These are phyloP conservation scores for Pseudococcus viburni DNA, from an alignment of 2,888 invertebrate species.

Conservation along the genomic window DNA sequence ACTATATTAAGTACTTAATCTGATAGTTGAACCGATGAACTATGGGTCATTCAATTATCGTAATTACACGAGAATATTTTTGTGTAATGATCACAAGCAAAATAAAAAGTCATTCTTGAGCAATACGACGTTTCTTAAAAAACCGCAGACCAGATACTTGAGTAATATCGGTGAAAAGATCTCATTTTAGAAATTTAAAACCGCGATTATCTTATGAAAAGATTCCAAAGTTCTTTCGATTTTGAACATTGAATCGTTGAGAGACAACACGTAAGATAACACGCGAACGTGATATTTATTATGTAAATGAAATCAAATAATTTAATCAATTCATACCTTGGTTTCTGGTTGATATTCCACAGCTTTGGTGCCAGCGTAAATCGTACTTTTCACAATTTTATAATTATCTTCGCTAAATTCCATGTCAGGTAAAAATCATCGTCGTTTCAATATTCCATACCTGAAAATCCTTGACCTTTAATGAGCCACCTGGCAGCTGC, in stretches of 20 bases:
- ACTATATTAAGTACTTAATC: constrained; percentile 17
- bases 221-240: constrained; percentile 34
- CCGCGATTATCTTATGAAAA: neutral
- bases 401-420: constrained; percentile 58
- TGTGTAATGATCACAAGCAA: neutral
- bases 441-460: constrained; percentile 3
- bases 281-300: constrained; percentile 15
- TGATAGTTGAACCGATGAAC: constrained; percentile 25
- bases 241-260: constrained; percentile 24
- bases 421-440: constrained; percentile 59
- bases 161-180: constrained; percentile 1
- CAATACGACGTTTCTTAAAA: neutral
- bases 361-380: constrained; percentile 80
- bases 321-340: constrained; percentile 75
- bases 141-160: neutral
- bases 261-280: neutral
- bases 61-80: neutral
- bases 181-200: neutral
- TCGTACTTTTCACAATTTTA: constrained; percentile 77
- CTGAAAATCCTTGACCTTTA: constrained; percentile 62
- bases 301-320: neutral
- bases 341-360: constrained; percentile 80
- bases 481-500: constrained; percentile 47
- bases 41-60: neutral
- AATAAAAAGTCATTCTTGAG: neutral